These are phyloP conservation scores for Dallia pectoralis DNA, from an alignment of 2,797 vertebrate genomes.

Conservation along the genomic window DNA sequence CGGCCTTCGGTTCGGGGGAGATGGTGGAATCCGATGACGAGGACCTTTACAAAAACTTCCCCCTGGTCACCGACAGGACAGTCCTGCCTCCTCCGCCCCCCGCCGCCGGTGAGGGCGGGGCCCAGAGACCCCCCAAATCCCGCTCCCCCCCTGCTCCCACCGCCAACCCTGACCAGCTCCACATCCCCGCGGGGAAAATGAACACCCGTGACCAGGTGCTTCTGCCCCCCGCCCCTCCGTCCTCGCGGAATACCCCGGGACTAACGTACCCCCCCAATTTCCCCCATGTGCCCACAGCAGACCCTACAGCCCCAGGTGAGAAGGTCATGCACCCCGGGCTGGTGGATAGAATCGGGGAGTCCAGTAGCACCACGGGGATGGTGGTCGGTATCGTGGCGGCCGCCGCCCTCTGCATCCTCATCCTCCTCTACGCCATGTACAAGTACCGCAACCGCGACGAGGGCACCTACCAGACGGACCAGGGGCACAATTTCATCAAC, in stretches of 20 bases:
- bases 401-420: slow-evolving; percentile 87
- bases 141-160: slow-evolving; percentile 76
- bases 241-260: slow-evolving; percentile 80
- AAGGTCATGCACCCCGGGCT: slow-evolving; percentile 80
- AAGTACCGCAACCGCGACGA: slow-evolving; percentile 88
- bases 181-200: slow-evolving; percentile 94
- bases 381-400: slow-evolving; percentile 87
- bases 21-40: slow-evolving; percentile 93
- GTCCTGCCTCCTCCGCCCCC: slow-evolving; percentile 79
- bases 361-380: slow-evolving; percentile 87
- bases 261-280: slow-evolving; percentile 89
- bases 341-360: slow-evolving; percentile 83
- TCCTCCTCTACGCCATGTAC: slow-evolving; percentile 89
- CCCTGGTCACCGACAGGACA: slow-evolving; percentile 92
- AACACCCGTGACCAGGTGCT: slow-evolving; percentile 91
- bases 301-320: slow-evolving; percentile 85
- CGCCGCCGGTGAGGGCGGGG: slow-evolving; percentile 72
- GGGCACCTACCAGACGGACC: slow-evolving; percentile 84
- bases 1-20: slow-evolving; percentile 93
- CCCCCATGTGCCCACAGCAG: slow-evolving; percentile 94
- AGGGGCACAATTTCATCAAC: slow-evolving; percentile 84
- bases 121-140: slow-evolving; percentile 70
- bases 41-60: slow-evolving; percentile 92
- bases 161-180: slow-evolving; percentile 77
- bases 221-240: slow-evolving; percentile 79